A percentile compares a stretch with the other conserved stretches of the same genome.
phyloP scores from a whole-genome alignment of 2,113 vertebrate species.

The Sturnus vulgaris region DNA sequence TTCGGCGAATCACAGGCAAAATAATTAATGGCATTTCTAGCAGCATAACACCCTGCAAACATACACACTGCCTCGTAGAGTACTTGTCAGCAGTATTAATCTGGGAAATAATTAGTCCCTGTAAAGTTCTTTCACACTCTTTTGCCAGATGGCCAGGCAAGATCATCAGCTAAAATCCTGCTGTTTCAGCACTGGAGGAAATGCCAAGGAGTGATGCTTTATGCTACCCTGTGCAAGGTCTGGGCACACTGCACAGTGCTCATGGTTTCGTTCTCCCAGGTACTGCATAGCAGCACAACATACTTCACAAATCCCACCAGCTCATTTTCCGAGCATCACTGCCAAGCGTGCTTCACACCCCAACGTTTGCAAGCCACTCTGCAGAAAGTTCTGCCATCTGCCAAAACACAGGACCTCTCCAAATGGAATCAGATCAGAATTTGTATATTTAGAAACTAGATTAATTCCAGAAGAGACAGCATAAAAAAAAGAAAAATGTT shows the following conservation, averaged over 20 bases:
- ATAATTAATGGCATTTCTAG: conserved; percentile 47
- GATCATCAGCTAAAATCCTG: conserved; percentile 71
- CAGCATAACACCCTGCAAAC: conserved; percentile 4
- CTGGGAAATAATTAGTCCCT: conserved; percentile 60
- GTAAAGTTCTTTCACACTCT: conserved; percentile 45
- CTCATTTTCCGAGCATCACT: neutral
- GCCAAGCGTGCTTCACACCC: neutral
- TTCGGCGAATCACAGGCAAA: neutral
- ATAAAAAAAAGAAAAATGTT: neutral
- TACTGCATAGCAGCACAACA: neutral
- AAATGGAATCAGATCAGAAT: neutral
- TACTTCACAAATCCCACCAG: neutral
- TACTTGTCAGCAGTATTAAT: conserved; percentile 70
- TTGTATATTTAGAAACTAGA: conserved; percentile 23
- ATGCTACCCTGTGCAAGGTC: neutral
- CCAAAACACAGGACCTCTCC: neutral
- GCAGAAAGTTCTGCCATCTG: conserved; percentile 33
- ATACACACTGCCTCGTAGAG: neutral
- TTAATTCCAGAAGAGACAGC: neutral
- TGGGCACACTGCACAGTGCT: neutral
- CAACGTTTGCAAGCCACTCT: neutral
- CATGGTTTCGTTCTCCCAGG: neutral
- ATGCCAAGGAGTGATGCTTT: conserved; percentile 23
- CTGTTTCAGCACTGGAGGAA: conserved; percentile 61
- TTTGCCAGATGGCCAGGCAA: conserved; percentile 68